Evolutionary conservation across 2,797 vertebrate species (phyloP), one percentile per base, ranked within the genome.

Genomic region (Arctocebus calabarensis): DNA sequence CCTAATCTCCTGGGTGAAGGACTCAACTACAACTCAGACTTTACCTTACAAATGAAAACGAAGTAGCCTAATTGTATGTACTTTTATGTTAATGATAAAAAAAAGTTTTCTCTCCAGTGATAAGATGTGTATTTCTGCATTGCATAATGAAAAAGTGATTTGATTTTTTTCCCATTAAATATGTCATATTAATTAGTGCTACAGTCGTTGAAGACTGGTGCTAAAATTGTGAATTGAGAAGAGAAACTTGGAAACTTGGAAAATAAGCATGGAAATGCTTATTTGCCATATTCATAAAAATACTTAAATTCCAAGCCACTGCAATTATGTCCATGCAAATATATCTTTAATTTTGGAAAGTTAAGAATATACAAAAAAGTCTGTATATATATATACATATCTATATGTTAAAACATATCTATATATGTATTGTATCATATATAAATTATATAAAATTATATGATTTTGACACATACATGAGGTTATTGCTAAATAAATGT

Each of bases 181-280:
- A 20, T 81, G 25, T 64, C 83, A 43, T 29, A 68, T 57, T 86
- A 88, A 82, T 34, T 16, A 88, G 6, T 52, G 5, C 2, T 19
- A 74, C 5, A 83, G 52, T n/a, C 61, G 66, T 75, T 77, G 22
- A 88, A 84, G 57, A 78, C 11, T 74, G 32, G 70, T 57, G 70
- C 75, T 61, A 37, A 94, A 94, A 62, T 20, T 77, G 25, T 70
- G 29, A 82, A 90, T 37, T 84, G 27, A 90, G 64, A 84, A 85
- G 20, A 88, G 29, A 84, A 85, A 48, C 23, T 61, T 82, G 11
- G 27, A 85, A 90, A 88, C 1, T 66, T 10, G 5, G 1, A 61
- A 77, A 78, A n/a, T n/a, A n/a, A n/a, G n/a, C 1, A 71, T 10
- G 5, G 1, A 61, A 77, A 78, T 40, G 2, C 0, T 71, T 20